Evolutionary conservation across 2,113 vertebrate genomes (phyloP).

Genomic region (Zingel zingel): DNA sequence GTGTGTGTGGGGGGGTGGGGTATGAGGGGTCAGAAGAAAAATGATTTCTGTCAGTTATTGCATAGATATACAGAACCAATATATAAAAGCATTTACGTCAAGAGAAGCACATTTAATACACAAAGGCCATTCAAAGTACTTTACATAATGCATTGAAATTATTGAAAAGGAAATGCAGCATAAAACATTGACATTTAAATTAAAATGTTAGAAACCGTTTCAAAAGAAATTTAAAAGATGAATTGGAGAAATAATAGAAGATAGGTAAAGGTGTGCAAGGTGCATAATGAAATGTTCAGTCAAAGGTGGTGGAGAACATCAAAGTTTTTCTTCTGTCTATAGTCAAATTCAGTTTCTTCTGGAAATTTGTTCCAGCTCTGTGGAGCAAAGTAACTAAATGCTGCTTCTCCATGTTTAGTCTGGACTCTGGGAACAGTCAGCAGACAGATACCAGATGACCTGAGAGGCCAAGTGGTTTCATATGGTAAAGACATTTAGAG

Average conservation of each 20-base stretch:
- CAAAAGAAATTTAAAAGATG: neutral
- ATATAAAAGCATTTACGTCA: neutral
- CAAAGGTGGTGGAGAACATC: neutral
- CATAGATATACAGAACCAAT: constrained; percentile 28
- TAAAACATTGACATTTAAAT: neutral
- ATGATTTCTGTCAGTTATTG: constrained; percentile 29
- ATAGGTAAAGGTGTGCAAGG: neutral
- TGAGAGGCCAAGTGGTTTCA: no score
- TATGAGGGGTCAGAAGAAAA: constrained; percentile 6
- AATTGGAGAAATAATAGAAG: neutral
- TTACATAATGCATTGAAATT: constrained; percentile 3
- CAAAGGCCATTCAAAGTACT: constrained; percentile 7
- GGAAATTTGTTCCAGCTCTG: neutral
- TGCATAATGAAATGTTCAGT: neutral
- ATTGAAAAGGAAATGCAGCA: neutral
- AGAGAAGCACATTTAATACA: constrained; percentile 3
- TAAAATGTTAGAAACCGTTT: no score
- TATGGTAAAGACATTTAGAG: neutral
- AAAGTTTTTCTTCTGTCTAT: neutral
- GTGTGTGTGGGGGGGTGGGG: neutral
- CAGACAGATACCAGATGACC: no score
- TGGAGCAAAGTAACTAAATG: no score
- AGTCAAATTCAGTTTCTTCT: neutral
- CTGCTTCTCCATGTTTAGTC: no score
- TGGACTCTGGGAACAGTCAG: no score